Base-by-base conservation (phyloP, 2,888 invertebrate genomes). In the Xanthorhoe designata region DNA sequence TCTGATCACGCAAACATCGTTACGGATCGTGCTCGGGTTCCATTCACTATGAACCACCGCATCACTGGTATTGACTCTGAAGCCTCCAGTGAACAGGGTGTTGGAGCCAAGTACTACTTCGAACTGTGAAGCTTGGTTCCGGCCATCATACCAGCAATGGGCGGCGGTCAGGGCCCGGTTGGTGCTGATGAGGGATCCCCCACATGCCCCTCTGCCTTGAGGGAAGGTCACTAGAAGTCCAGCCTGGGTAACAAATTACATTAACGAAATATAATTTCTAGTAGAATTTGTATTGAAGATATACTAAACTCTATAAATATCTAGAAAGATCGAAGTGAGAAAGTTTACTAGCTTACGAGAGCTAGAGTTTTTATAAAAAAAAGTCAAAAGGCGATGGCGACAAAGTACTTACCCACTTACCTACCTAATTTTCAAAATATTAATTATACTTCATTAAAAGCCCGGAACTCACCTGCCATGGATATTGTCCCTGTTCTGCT, bases 111-210 rank as follows among this genome's bases (percentile, higher is more conserved):
- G 82, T 1, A 87, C 83, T 0, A 88, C 83, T 1, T 77, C 81
- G 24, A 86, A 70, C 5, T 70, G 69, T 66, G 75, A 74, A 0
- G 78, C 89, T 29, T 83, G 86, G 75, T 82, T 73, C 0, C 9
- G 1, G 2, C 89, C 89, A 24, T 89, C 89, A 24, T 51, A 77
- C 86, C 88, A 85, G 72, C 85, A 86, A 68, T 86, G 85, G 4
- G 86, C 85, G 19, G 86, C 86, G 1, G 85, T 85, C 1, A 84
- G 6, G 0, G 84, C 66, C 6, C 75, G 69, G 53, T 58, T 69
- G 0, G 32, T 0, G 6, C 62, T 74, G 9, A 89, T 38, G 1
- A 89, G 75, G 0, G 83, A 78, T 10, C 77, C 88, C 5, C 89
- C 88, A 63, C 89, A 89, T 1, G 84, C 77, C 51, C 77, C 79